Evolutionary conservation across 2,113 vertebrate species (phyloP).

Genomic region (Mandrillus leucophaeus): DNA sequence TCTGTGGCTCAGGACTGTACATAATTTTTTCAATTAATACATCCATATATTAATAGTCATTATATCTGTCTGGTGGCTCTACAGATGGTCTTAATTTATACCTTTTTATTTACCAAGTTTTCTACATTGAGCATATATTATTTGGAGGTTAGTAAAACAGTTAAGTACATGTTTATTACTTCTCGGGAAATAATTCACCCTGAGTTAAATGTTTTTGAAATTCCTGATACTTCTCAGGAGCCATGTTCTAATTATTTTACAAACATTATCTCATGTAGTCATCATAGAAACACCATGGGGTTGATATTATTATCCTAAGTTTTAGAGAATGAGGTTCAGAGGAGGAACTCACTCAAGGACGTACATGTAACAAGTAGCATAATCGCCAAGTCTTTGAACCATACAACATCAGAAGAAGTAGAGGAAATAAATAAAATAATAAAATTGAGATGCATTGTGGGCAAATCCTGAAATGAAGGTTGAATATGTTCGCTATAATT

Average conservation of each 20-base stretch:
- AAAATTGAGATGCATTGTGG: conserved; percentile 48
- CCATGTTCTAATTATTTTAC: conserved; percentile 57
- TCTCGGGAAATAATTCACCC: conserved; percentile 34
- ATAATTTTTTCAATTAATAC: not conserved
- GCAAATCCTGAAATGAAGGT: conserved; percentile 49
- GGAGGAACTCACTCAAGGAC: conserved; percentile 13
- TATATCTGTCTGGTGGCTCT: not conserved
- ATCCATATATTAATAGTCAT: not conserved
- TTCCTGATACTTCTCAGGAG: conserved; percentile 18
- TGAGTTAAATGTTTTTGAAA: conserved; percentile 39
- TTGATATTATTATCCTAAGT: conserved; percentile 44
- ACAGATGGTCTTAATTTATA: not conserved
- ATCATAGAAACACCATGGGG: not conserved
- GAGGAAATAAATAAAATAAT: conserved; percentile 35
- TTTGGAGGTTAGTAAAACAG: not conserved
- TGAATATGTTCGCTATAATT: conserved; percentile 42
- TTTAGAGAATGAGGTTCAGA: conserved; percentile 5
- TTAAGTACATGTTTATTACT: not conserved
- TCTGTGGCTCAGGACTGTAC: not conserved
- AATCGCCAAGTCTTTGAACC: conserved; percentile 16
- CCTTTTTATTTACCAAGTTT: conserved; percentile 20
- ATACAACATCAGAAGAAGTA: not conserved
- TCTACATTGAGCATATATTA: not conserved
- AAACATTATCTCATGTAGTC: not conserved
- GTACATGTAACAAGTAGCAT: not conserved